A percentile compares a stretch with the other conserved stretches of the same genome.
These are phyloP conservation scores for Carposina sasakii DNA, from an alignment of 1,140 invertebrate genomes.

Conservation along the genomic window DNA sequence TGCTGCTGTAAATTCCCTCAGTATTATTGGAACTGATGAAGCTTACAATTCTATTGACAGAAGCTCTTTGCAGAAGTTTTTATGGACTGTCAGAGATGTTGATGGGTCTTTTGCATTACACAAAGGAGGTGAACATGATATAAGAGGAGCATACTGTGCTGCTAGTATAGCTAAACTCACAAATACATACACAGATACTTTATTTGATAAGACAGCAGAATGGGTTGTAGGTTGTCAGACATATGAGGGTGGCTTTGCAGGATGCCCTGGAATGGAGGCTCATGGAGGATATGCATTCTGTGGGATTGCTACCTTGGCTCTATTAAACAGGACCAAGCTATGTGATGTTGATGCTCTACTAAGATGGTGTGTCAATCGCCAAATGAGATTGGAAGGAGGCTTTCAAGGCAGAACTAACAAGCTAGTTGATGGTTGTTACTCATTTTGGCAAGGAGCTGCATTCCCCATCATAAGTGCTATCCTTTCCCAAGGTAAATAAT, in stretches of 20 bases:
- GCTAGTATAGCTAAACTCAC: slow-evolving; percentile 89
- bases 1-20: slow-evolving; percentile 94
- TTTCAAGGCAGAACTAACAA: slow-evolving; percentile 98
- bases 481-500: slow-evolving; percentile 55
- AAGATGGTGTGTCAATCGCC: slow-evolving; percentile 90
- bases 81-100: slow-evolving; percentile 82
- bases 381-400: slow-evolving; percentile 93
- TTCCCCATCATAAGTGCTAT: slow-evolving; percentile 82
- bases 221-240: slow-evolving; percentile 97
- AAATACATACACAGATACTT: slow-evolving; percentile 80
- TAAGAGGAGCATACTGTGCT: slow-evolving; percentile 96
- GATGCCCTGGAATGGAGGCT: slow-evolving; percentile 95
- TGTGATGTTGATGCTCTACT: slow-evolving; percentile 87
- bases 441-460: slow-evolving; percentile 97
- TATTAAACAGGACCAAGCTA: slow-evolving; percentile 86
- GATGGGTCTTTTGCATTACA: slow-evolving; percentile 96
- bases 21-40: slow-evolving; percentile 89
- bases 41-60: slow-evolving; percentile 92
- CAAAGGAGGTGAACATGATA: slow-evolving; percentile 94
- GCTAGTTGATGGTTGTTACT: slow-evolving; percentile 98
- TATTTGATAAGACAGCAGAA: slow-evolving; percentile 90
- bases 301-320: slow-evolving; percentile 89
- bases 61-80: slow-evolving; percentile 82
- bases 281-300: slow-evolving; percentile 99
- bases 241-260: slow-evolving; percentile 98